phyloP scores from a whole-genome alignment of 1,140 invertebrate species.

The Ooceraea biroi region DNA sequence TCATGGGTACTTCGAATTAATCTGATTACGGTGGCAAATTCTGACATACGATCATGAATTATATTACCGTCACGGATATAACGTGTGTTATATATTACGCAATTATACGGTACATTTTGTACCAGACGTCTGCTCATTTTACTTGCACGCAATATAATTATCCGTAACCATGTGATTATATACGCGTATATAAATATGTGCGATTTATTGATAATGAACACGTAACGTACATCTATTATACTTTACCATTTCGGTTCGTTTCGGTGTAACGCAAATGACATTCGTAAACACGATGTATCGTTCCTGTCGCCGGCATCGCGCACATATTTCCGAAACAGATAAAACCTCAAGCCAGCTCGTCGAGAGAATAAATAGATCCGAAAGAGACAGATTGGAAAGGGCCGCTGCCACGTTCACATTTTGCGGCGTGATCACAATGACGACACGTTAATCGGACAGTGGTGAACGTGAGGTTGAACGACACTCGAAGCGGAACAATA shows the following conservation, averaged over 20 bases:
- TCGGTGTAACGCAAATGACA: slow-evolving; percentile 4
- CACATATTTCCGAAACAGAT: neutral
- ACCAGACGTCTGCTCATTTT: slow-evolving; percentile 5
- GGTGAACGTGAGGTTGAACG: slow-evolving; percentile 64
- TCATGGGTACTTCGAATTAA: slow-evolving; percentile 3
- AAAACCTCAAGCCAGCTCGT: neutral
- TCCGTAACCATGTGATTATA: neutral
- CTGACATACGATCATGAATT: slow-evolving; percentile 20
- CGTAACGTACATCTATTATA: neutral
- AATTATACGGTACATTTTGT: slow-evolving; percentile 21
- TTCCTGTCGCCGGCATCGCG: neutral
- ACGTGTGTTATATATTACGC: slow-evolving; percentile 19
- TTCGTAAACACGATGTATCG: neutral
- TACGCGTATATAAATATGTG: neutral
- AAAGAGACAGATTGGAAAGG: neutral
- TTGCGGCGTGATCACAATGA: slow-evolving; percentile 39
- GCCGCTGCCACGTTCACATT: slow-evolving; percentile 18
- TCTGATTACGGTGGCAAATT: slow-evolving; percentile 16
- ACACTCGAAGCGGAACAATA: slow-evolving; percentile 63
- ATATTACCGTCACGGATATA: slow-evolving; percentile 28
- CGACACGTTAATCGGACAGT: slow-evolving; percentile 62
- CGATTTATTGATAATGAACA: neutral
- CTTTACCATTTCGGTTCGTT: slow-evolving; percentile 7
- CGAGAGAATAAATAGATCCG: neutral
- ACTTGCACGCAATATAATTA: slow-evolving; percentile 21